Evolutionary conservation across 2,797 vertebrate genomes (phyloP).

Genomic region (Mareca strepera): DNA sequence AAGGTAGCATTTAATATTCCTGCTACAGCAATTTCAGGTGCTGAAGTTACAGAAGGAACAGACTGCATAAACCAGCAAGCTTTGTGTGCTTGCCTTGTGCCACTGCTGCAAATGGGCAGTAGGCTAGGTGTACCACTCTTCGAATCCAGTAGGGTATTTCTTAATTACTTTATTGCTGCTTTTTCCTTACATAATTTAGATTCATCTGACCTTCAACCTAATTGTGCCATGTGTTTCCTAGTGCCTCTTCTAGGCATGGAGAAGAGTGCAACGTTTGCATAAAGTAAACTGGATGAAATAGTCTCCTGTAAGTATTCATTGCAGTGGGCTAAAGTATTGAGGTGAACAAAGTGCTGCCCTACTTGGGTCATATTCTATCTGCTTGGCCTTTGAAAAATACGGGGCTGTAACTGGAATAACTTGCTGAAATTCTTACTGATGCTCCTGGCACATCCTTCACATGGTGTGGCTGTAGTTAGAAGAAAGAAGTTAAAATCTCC

Average conservation of each 20-base stretch:
- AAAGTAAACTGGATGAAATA: background rate
- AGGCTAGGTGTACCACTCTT: background rate
- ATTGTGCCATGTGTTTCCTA: background rate
- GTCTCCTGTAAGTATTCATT: background rate
- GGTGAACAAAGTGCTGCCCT: slow-evolving; percentile 36
- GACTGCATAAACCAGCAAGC: background rate
- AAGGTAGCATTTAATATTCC: background rate
- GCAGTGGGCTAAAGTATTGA: background rate
- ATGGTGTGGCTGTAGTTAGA: background rate
- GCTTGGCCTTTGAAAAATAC: background rate
- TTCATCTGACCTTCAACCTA: background rate
- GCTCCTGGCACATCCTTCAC: background rate
- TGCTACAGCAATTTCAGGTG: background rate
- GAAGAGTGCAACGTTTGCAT: background rate
- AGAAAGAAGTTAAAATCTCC: background rate
- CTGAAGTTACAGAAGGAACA: background rate
- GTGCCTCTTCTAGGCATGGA: background rate
- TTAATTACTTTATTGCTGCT: background rate
- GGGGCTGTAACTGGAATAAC: background rate
- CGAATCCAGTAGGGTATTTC: background rate
- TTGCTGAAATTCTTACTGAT: slow-evolving; percentile 8
- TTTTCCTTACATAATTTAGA: background rate
- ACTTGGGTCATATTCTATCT: slow-evolving; percentile 56
- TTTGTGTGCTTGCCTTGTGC: background rate
- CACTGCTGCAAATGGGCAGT: background rate